Percentiles rank a stretch among this genome's conserved stretches.
These are phyloP conservation scores for Himalopsyche anomala DNA, from an alignment of 2,888 invertebrate genomes.

Conservation along the genomic window DNA sequence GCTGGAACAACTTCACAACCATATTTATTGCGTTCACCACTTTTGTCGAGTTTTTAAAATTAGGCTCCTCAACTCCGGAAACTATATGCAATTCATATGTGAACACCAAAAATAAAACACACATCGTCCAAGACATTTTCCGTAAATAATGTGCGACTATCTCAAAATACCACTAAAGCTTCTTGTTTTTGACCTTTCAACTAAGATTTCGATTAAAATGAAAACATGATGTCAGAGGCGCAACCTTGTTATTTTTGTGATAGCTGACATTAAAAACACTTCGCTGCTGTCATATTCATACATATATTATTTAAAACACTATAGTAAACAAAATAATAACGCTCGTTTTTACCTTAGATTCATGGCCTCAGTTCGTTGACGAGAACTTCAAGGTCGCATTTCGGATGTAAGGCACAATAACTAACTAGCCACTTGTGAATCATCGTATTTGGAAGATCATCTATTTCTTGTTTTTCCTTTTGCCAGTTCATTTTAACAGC, in stretches of 20 bases:
- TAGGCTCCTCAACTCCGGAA: neutral
- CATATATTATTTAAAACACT: too few species aligned
- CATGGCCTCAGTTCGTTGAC: neutral
- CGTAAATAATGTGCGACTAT: neutral
- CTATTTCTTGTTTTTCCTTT: neutral
- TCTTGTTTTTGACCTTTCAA: neutral
- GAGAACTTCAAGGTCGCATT: slow-evolving; percentile 49
- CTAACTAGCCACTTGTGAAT: slow-evolving; percentile 55
- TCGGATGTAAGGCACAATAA: slow-evolving; percentile 62
- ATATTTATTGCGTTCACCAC: neutral
- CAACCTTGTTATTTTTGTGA: neutral
- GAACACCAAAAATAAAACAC: neutral
- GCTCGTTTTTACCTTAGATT: neutral
- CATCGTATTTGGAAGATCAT: slow-evolving; percentile 4
- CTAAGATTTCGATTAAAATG: slow-evolving; percentile 6
- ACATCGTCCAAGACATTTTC: neutral
- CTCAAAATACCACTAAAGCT: neutral
- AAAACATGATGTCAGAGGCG: neutral
- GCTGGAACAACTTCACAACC: neutral
- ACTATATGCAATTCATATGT: neutral
- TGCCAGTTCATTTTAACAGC: slow-evolving; percentile 41
- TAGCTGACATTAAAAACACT: too few species aligned
- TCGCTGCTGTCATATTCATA: too few species aligned
- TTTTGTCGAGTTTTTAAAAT: neutral
- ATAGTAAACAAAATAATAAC: too few species aligned